These are phyloP conservation scores for Anodontia alba DNA, from an alignment of 2,888 invertebrate species.

Conservation along the genomic window DNA sequence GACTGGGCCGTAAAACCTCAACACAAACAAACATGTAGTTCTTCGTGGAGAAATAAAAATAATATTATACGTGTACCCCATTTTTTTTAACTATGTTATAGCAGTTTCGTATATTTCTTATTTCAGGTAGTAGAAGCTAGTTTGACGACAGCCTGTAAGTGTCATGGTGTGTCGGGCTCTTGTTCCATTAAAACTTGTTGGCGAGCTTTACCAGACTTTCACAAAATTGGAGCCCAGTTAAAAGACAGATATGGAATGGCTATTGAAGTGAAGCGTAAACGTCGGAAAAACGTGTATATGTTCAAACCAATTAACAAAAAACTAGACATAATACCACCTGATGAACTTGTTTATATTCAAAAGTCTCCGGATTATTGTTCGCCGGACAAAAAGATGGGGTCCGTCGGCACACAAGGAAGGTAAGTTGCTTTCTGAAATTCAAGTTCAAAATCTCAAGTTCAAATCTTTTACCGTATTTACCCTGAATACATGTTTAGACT, in stretches of 20 bases:
- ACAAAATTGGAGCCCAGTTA: conserved; percentile 86
- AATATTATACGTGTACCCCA: no score
- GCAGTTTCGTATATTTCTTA: neutral
- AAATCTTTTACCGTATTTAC: no score
- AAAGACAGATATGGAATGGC: conserved; percentile 87
- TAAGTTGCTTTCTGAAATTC: conserved; percentile 84
- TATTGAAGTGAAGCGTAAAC: conserved; percentile 76
- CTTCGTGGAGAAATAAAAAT: no score
- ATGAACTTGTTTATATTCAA: conserved; percentile 90
- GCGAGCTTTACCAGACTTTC: conserved; percentile 89
- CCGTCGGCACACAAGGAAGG: conserved; percentile 92
- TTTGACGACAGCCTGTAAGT: conserved; percentile 90
- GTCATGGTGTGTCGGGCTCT: conserved; percentile 93
- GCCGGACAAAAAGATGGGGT: conserved; percentile 90
- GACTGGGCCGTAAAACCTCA: no score
- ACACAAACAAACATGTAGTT: no score
- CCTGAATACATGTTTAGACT: no score
- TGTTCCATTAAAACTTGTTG: conserved; percentile 93
- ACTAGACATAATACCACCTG: conserved; percentile 84
- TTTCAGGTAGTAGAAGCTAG: conserved; percentile 88
- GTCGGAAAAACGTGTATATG: conserved; percentile 67
- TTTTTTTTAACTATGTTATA: no score
- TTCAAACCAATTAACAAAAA: conserved; percentile 84
- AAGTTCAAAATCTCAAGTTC: no score
- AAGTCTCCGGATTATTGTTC: conserved; percentile 94